Base-by-base conservation (phyloP, 2,888 invertebrate species). In the Andrena bicolor region DNA sequence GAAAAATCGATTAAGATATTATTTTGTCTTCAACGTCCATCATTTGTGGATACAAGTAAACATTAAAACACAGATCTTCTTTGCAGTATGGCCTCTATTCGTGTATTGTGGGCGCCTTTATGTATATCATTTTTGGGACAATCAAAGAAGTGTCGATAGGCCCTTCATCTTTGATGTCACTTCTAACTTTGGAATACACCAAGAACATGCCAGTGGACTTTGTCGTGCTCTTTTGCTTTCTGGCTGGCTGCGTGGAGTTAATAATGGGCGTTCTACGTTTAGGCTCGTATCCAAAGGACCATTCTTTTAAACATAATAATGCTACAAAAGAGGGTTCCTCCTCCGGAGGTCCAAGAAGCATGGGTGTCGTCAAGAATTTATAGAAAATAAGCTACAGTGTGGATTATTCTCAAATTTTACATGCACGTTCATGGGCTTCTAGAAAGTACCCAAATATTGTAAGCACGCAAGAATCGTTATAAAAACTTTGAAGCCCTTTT, bases 91-190 rank as follows among this genome's bases (percentile, higher is more conserved):
- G 99, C 0, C 95, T 99, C 28, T 99, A 99, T 94, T 97, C 98
- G 1, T 97, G 98, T 0, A 98, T 99, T 93, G 96, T 98, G 94
- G 98, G 98, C 93, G 89, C 92, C 92, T 97, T 99, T 90, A 95
- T 98, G 72, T 99, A 99, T 94, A 95, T 97, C 72, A 93, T 98
- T 88, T 96, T 99, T 90, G 99, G 99, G 56, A 98, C 98, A 0
- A 96, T 97, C 85, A 97, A 96, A 92, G 97, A 97, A 94, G 97
- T 97, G 2, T 97, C 97, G 0, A 97, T 98, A 86, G 98, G 99
- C n/a, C 98, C 99, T 0, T 98, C 99, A 0, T 98, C 98, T 88
- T 95, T 99, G 80, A 98, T 99, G 98, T 97, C 98, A 49, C 95
- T 99, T 70, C 94, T 99, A 90, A 97, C 97, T 48, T 94, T 96